phyloP scores from a whole-genome alignment of 2,113 vertebrate species.

The Ictalurus furcatus region DNA sequence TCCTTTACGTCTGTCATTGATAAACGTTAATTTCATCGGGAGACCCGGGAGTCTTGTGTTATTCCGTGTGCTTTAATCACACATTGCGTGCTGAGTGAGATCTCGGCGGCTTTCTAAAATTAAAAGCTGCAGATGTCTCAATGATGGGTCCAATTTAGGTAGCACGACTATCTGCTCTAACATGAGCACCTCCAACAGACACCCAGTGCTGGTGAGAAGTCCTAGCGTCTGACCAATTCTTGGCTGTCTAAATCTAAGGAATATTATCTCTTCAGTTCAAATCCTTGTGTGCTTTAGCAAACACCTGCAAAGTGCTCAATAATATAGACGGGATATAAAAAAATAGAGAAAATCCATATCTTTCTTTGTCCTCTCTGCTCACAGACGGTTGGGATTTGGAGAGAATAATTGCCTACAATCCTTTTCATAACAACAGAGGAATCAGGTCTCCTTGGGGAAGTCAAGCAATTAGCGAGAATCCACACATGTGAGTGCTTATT shows the following conservation, averaged over 20 bases:
- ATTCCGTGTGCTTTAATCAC: neutral
- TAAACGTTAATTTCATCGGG: neutral
- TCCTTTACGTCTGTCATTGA: no score
- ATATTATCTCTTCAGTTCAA: conserved; percentile 2
- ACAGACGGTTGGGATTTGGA: neutral
- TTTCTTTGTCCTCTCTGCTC: neutral
- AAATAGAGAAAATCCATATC: neutral
- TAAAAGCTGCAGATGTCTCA: neutral
- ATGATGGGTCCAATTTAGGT: neutral
- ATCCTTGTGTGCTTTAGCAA: neutral
- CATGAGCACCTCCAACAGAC: neutral
- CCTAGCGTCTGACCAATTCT: neutral
- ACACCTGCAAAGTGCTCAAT: neutral
- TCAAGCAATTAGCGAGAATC: neutral
- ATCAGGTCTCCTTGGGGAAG: neutral
- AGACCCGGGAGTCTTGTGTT: neutral
- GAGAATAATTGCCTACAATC: neutral
- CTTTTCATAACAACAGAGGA: neutral
- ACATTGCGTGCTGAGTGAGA: neutral
- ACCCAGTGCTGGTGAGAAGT: neutral
- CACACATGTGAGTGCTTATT: neutral
- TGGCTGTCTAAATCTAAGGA: neutral
- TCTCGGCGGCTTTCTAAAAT: neutral
- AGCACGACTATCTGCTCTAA: neutral
- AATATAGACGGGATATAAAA: neutral